Percentiles rank a stretch among this genome's conserved stretches.
Evolutionary conservation across 1,140 invertebrate genomes (phyloP).

Genomic region (Drosophila prosaltans): DNA sequence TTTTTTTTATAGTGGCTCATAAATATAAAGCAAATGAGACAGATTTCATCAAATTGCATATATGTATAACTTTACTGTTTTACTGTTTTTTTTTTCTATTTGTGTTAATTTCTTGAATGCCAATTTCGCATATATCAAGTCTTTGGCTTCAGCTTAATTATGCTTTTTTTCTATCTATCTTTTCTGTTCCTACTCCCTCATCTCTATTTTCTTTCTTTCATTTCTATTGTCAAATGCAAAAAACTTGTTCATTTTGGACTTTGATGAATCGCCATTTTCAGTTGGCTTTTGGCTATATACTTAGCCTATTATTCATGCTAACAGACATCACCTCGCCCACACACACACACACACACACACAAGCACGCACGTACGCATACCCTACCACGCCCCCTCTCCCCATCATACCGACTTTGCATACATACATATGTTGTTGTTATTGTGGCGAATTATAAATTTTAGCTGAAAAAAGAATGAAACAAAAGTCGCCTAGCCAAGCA

Average conservation of each 20-base stretch:
- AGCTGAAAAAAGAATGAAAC: conserved; percentile 27
- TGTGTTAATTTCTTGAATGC: neutral
- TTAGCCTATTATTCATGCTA: conserved; percentile 70
- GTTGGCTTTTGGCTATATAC: conserved; percentile 43
- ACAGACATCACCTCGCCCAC: conserved; percentile 17
- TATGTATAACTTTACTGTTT: neutral
- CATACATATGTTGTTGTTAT: conserved; percentile 42
- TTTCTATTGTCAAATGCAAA: conserved; percentile 68
- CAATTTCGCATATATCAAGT: conserved; percentile 10
- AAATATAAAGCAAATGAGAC: neutral
- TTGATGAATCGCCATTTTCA: conserved; percentile 77
- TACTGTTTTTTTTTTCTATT: neutral
- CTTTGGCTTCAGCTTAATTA: conserved; percentile 9
- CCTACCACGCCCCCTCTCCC: neutral
- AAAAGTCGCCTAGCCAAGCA: conserved; percentile 50
- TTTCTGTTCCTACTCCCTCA: conserved; percentile 14
- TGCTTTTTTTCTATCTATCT: conserved; percentile 15
- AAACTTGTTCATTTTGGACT: conserved; percentile 76
- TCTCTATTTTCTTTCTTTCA: conserved; percentile 38
- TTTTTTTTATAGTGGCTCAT: conserved; percentile 1
- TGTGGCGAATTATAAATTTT: conserved; percentile 37
- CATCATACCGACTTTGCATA: conserved; percentile 12
- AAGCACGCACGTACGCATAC: neutral
- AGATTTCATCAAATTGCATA: conserved; percentile 2
- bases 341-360: neutral